Percentiles rank a stretch among this genome's conserved stretches.
These are phyloP conservation scores for Apostichopus parvimensis DNA, from an alignment of 35 echinoderm and acorn worm species.

Conservation along the genomic window DNA sequence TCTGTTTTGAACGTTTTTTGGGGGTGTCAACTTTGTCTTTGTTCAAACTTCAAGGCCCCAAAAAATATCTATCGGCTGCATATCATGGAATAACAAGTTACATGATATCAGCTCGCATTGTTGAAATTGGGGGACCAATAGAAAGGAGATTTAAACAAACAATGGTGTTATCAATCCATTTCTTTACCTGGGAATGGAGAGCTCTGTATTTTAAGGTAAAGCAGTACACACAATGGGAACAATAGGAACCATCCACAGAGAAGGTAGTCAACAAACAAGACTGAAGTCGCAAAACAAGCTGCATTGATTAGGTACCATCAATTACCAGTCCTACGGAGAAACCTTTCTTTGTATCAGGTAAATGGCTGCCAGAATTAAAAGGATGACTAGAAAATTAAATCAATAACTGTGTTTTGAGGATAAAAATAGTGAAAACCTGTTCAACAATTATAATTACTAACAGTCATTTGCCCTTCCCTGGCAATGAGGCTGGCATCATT, in stretches of 20 bases:
- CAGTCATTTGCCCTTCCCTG: too few species aligned
- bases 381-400: neutral
- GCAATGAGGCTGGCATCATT: too few species aligned
- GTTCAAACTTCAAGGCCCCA: too few species aligned
- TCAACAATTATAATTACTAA: neutral
- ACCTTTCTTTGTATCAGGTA: neutral
- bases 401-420: neutral
- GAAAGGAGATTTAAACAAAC: neutral
- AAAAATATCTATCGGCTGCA: too few species aligned
- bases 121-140: neutral
- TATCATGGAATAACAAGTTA: neutral
- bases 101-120: neutral
- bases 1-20: too few species aligned
- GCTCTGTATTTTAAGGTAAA: neutral
- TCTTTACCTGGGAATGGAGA: neutral
- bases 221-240: neutral
- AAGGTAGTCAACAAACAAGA: neutral
- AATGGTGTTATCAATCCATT: neutral
- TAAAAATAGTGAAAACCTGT: neutral
- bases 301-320: neutral
- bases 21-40: too few species aligned
- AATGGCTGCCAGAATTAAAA: neutral
- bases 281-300: neutral
- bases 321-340: neutral
- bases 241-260: neutral